Percentiles rank a stretch among this genome's conserved stretches.
Evolutionary conservation across 2,888 invertebrate genomes (phyloP).

Genomic region (Trachelus stipa): DNA sequence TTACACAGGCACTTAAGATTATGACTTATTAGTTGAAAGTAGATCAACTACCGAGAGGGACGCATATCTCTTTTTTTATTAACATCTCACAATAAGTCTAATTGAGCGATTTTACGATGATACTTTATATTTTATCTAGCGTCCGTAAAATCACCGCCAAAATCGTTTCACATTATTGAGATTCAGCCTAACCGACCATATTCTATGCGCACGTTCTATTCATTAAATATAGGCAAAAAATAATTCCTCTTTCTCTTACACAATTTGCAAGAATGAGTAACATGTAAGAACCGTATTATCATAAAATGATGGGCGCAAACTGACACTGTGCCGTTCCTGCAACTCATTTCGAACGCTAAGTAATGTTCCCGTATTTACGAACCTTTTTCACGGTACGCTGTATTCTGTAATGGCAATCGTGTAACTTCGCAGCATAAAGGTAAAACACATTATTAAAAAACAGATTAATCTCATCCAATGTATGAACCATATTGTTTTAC

Average conservation of each 20-base stretch:
- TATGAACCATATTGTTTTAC: background rate
- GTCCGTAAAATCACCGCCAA: background rate
- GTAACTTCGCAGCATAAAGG: background rate
- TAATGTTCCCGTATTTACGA: background rate
- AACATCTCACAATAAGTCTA: background rate
- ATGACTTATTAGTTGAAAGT: constrained; percentile 3
- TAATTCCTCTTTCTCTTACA: background rate
- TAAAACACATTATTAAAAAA: background rate
- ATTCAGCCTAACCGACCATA: background rate
- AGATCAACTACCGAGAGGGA: background rate
- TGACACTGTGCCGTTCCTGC: background rate
- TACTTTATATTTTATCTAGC: background rate
- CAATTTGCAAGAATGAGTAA: background rate
- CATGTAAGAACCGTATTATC: background rate
- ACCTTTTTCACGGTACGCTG: background rate
- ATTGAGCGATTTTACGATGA: background rate
- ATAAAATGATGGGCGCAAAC: background rate
- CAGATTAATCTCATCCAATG: background rate
- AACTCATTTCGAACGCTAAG: background rate
- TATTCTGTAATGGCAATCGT: background rate
- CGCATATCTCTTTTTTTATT: background rate
- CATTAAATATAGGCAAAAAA: background rate
- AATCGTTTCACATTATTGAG: background rate
- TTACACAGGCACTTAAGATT: constrained; percentile 4
- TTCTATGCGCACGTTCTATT: background rate